These are phyloP conservation scores for Taenioides sp. DNA, from an alignment of 2,797 vertebrate genomes.

Conservation along the genomic window DNA sequence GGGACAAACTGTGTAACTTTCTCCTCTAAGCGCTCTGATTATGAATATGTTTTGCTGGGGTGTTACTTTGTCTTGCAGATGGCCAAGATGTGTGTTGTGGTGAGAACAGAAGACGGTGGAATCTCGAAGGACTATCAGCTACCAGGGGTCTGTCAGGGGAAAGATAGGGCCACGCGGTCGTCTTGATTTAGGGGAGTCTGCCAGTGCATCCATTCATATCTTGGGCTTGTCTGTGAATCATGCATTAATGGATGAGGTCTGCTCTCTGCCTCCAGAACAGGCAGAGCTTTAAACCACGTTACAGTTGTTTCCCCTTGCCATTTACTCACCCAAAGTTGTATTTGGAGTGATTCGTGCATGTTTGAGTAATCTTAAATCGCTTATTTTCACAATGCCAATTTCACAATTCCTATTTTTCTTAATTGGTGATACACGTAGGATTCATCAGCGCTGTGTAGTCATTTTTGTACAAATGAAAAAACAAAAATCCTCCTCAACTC, in stretches of 20 bases:
- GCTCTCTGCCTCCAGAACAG: constrained; percentile 53
- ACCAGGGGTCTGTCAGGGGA: constrained; percentile 52
- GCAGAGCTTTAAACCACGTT: background rate
- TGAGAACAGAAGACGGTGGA: constrained; percentile 26
- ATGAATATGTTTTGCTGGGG: constrained; percentile 1
- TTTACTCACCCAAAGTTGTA: no score
- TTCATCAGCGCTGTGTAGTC: no score
- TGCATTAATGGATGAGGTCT: constrained; percentile 76
- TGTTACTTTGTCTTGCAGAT: background rate
- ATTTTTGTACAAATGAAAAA: no score
- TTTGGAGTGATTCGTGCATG: no score
- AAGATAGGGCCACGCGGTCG: constrained; percentile 62
- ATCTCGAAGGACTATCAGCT: constrained; percentile 50
- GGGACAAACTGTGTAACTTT: constrained; percentile 2
- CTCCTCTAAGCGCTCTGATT: background rate
- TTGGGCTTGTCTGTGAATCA: constrained; percentile 67
- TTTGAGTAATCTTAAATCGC: no score
- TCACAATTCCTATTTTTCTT: no score
- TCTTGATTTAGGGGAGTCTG: constrained; percentile 60
- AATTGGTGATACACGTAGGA: no score
- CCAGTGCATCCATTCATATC: constrained; percentile 74
- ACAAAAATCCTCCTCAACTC: no score
- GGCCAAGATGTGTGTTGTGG: constrained; percentile 16
- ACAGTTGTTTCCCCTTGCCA: no score
- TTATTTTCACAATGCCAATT: no score